Conservation (phyloP, 2,113 vertebrate genomes). For the Lepidiolamprologus cunningtoni region DNA sequence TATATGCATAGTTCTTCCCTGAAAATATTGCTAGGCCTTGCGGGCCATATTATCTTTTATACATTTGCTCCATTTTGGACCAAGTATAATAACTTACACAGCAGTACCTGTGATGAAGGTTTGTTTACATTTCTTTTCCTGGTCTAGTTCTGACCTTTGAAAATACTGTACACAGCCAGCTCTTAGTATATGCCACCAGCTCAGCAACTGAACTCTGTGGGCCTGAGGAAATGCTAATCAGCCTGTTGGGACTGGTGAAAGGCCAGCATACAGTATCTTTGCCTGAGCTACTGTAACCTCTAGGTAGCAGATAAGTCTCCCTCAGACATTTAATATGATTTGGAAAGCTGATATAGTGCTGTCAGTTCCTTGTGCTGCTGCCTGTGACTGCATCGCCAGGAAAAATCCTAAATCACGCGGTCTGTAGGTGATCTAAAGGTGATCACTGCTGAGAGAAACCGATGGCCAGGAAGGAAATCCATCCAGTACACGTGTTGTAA, state of each 20-base stretch:
- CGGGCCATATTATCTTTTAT: background rate
- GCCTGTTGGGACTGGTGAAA: background rate
- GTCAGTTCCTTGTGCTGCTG: background rate
- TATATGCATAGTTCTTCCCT: background rate
- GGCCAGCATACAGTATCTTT: background rate
- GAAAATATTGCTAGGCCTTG: background rate
- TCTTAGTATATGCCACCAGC: background rate
- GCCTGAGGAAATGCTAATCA: conserved; percentile 28
- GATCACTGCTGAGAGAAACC: background rate
- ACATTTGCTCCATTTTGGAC: background rate
- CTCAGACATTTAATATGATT: conserved; percentile 40
- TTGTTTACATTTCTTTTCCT: background rate
- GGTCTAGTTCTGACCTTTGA: conserved; percentile 5
- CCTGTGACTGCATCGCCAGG: background rate
- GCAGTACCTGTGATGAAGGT: background rate
- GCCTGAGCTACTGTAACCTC: background rate
- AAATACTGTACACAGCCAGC: background rate
- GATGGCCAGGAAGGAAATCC: background rate
- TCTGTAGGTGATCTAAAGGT: background rate
- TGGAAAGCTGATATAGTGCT: conserved; percentile 15
- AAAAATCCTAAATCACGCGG: background rate
- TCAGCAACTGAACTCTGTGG: background rate
- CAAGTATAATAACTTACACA: background rate
- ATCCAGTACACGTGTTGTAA: background rate
- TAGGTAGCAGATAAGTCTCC: conserved; percentile 17